Evolutionary conservation across 2,888 invertebrate species (phyloP).

Genomic region (Drosophila barbarae): DNA sequence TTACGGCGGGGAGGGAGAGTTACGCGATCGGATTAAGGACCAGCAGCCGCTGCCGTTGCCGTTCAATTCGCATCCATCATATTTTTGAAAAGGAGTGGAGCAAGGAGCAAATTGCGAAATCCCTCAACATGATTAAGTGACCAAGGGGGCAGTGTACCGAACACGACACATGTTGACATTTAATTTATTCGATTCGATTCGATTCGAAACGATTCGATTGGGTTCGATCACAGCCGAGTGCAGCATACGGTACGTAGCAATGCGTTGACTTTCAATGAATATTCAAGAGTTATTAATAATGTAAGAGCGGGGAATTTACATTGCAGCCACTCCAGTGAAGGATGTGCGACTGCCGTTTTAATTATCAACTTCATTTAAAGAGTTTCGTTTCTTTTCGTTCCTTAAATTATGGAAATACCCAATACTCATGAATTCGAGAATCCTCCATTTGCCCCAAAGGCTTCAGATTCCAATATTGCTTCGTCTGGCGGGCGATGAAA

Average conservation of each 20-base stretch:
- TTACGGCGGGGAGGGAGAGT: not conserved
- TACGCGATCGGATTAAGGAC: slow-evolving; percentile 11
- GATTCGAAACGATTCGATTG: slow-evolving; percentile 17
- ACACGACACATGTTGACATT: slow-evolving; percentile 62
- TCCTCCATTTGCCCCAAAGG: slow-evolving; percentile 3
- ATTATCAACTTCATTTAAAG: slow-evolving; percentile 30
- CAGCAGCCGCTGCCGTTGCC: not conserved
- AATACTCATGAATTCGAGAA: not conserved
- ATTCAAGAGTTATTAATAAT: slow-evolving; percentile 59
- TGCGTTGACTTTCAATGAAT: slow-evolving; percentile 62
- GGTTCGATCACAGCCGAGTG: slow-evolving; percentile 9
- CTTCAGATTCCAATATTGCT: slow-evolving; percentile 11
- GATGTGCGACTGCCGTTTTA: slow-evolving; percentile 20
- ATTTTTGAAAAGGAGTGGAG: slow-evolving; percentile 25
- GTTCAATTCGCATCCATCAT: slow-evolving; percentile 45
- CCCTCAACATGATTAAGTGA: slow-evolving; percentile 67
- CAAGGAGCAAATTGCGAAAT: slow-evolving; percentile 22
- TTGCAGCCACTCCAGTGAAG: slow-evolving; percentile 15
- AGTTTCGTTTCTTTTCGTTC: not conserved
- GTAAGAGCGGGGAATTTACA: slow-evolving; percentile 17
- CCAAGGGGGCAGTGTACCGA: slow-evolving; percentile 24
- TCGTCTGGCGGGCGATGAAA: slow-evolving; percentile 50
- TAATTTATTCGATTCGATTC: slow-evolving; percentile 63
- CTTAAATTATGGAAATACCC: slow-evolving; percentile 5
- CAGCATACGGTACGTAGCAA: slow-evolving; percentile 10